Conservation (phyloP, 2,888 invertebrate species). For the Sinhomidia bicolor region DNA sequence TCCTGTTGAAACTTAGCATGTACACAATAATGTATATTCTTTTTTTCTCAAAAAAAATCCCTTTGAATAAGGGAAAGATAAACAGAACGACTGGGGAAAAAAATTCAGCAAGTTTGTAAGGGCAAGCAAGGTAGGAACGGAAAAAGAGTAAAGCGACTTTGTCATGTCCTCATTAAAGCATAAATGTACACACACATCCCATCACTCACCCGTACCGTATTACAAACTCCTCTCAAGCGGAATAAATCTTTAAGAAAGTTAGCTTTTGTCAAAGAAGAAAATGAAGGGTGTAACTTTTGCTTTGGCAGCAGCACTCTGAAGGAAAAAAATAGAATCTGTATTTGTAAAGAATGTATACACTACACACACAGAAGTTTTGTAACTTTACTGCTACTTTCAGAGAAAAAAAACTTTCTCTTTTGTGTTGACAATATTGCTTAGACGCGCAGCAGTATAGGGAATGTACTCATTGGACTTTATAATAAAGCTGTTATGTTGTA, state of each 20-base stretch:
- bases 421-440: background rate
- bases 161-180: conserved; percentile 34
- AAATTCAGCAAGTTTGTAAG: background rate
- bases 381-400: background rate
- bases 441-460: too few relatives aligned
- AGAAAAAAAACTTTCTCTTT: background rate
- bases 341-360: background rate
- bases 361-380: too few relatives aligned
- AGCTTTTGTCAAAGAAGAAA: conserved; percentile 35
- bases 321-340: background rate
- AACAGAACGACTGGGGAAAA: background rate
- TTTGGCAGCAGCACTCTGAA: background rate
- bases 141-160: conserved; percentile 26
- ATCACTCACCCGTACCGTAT: conserved; percentile 36
- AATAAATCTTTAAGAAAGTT: conserved; percentile 41
- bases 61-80: background rate
- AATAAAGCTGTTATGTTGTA: too few relatives aligned
- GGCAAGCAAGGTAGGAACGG: background rate
- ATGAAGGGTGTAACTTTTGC: conserved; percentile 21
- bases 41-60: too few relatives aligned
- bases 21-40: too few relatives aligned
- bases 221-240: conserved; percentile 31
- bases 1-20: too few relatives aligned
- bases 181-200: conserved; percentile 35
- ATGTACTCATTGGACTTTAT: too few relatives aligned